Evolutionary conservation across 2,797 vertebrate species (phyloP).

Genomic region (Darevskia nairensis): DNA sequence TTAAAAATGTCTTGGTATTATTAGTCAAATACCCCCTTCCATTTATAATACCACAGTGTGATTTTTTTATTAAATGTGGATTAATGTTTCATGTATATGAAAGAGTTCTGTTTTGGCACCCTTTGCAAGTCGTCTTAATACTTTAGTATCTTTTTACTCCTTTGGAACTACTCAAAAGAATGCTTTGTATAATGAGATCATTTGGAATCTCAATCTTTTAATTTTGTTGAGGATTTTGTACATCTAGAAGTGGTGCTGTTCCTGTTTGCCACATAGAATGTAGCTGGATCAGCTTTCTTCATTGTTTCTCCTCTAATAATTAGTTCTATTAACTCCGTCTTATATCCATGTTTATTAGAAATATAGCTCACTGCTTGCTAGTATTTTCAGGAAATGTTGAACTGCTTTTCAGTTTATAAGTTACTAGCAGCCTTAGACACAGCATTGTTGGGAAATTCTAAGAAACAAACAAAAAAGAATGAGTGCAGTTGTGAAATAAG

Average conservation of each 20-base stretch:
- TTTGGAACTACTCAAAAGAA: constrained; percentile 46
- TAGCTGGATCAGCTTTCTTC: background rate
- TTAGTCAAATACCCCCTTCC: constrained; percentile 54
- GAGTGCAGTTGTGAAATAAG: no score
- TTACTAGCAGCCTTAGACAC: background rate
- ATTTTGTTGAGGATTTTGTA: background rate
- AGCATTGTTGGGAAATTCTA: no score
- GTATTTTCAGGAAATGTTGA: background rate
- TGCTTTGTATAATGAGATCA: constrained; percentile 40
- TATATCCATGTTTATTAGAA: background rate
- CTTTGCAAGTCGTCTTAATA: constrained; percentile 14
- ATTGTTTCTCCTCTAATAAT: background rate
- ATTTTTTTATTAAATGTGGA: background rate
- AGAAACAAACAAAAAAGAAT: no score
- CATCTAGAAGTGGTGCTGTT: background rate
- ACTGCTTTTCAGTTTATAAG: background rate
- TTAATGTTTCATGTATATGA: background rate
- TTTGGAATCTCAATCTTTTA: constrained; percentile 2
- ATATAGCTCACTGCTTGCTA: background rate
- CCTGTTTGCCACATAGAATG: background rate
- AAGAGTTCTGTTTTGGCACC: constrained; percentile 37
- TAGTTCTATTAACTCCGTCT: background rate
- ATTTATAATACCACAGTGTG: constrained; percentile 58
- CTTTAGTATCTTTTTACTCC: constrained; percentile 22
- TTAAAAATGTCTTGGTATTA: constrained; percentile 57